Base-by-base conservation (phyloP, 2,113 vertebrate species). In the Prolemur simus region DNA sequence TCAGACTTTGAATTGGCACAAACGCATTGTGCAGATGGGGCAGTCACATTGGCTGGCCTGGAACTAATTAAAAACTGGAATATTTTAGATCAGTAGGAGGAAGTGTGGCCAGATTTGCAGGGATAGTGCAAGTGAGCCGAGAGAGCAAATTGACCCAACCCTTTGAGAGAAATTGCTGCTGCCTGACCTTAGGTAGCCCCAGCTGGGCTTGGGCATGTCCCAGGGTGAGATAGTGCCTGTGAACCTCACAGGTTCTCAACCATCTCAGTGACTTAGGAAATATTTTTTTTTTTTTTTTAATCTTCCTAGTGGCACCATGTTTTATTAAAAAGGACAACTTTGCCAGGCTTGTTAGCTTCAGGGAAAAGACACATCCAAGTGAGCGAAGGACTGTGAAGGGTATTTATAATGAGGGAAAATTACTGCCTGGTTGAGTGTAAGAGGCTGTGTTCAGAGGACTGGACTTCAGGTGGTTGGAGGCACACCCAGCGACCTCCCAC, bases 1-100 rank as follows among this genome's bases (percentile, higher is more conserved):
- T 98, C 97, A 98, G 97, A 98, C 98, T 98, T 98, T 98, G 98
- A 98, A 98, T 98, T 98, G 98, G 98, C 98, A 98, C 97, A 92
- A 92, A 93, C 94, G 18, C 93, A 93, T 97, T 2, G 91, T 98
- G 94, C 98, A 98, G 98, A 98, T 98, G 98, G 98, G 97, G 97
- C 97, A 97, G 98, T 98, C 98, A 97, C 98, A 98, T 98, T 91
- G 74, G 82, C 0, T 1, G 97, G 98, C 96, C 98, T 99, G 99
- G 98, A 99, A 98, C 97, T 98, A 98, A 99, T 99, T 99, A 99
- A 98, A 99, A 96, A 97, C 98, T 98, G 98, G 98, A 99, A 98
- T 98, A 98, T 98, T 98, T 98, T 97, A 98, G 98, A 98, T 98
- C 98, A 98, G 98, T 97, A 98, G 98, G 97, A 97, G 95, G 97